Evolutionary conservation across 1,140 invertebrate genomes (phyloP), one percentile per base, ranked within the genome.

Genomic region (Drosophila busckii): DNA sequence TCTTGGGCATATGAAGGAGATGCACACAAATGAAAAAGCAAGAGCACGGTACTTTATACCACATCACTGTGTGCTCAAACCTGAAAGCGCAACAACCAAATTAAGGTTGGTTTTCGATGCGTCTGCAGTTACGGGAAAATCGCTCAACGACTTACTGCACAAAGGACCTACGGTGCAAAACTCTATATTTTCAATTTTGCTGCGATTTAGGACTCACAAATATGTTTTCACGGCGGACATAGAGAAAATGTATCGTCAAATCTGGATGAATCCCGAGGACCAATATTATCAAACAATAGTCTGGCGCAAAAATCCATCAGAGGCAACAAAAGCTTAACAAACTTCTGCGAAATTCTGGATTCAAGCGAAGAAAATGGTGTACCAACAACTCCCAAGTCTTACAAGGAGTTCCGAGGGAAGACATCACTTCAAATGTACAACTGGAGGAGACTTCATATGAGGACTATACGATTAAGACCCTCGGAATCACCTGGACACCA

Each of bases 131-230:
- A 82, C 85, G 2, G 76, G 73, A 2, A 19, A 67, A 6, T 89
- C 88, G 1, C 55, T 89, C 7, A 89, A 89, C 88, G 88, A 6
- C 88, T 89, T 3, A 80, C 41, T 2, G 40, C 16, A 4, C 40
- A 42, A 22, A 34, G n/a, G 88, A 6, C 88, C 89, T 3, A 80
- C 41, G 2, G 40, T 26, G 9, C 40, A 42, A 22, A 34, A 17
- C 10, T 26, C 3, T 4, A 26, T 26, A 4, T 26, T 26, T 26
- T 26, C n/a, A n/a, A n/a, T n/a, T n/a, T n/a, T n/a, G n/a, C n/a
- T n/a, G n/a, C 20, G 20, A 3, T 22, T 22, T 7, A 22, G 20
- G 20, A 22, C 20, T 22, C 20, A 22, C 7, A 22, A 22, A 7
- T 22, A 22, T 7, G 20, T 22, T 4, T 40, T 40, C 20, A 23